Evolutionary conservation across 2,888 invertebrate genomes (phyloP).

Genomic region (Arctia plantaginis): DNA sequence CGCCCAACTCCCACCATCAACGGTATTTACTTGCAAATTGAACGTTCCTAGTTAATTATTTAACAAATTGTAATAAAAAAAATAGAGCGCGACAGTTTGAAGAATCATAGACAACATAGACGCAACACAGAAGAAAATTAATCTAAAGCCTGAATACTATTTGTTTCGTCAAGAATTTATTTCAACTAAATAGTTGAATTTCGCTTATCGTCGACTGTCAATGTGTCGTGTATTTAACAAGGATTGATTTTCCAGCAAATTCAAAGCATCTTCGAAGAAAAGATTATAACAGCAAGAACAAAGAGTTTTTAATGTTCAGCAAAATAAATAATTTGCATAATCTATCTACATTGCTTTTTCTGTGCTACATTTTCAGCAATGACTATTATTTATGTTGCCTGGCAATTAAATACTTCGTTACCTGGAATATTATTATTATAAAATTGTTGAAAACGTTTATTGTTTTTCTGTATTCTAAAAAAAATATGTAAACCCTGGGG

Average conservation of each 20-base stretch:
- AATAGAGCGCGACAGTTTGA: slow-evolving; percentile 31
- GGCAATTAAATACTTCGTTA: not conserved
- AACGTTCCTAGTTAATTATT: slow-evolving; percentile 29
- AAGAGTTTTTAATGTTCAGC: slow-evolving; percentile 29
- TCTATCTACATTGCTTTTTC: slow-evolving; percentile 27
- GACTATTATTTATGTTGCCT: not conserved
- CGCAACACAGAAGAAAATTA: slow-evolving; percentile 21
- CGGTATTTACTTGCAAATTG: slow-evolving; percentile 47
- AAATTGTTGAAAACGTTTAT: not conserved
- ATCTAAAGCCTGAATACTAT: too few species aligned
- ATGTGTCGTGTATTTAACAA: slow-evolving; percentile 38
- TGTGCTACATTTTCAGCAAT: not conserved
- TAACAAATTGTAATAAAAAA: slow-evolving; percentile 35
- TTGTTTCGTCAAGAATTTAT: not conserved
- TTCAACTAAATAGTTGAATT: not conserved
- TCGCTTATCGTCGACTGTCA: slow-evolving; percentile 29
- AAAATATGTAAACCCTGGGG: too few species aligned
- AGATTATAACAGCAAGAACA: slow-evolving; percentile 41
- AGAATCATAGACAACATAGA: slow-evolving; percentile 27
- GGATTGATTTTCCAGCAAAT: slow-evolving; percentile 37
- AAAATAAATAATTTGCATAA: slow-evolving; percentile 32
- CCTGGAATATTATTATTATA: not conserved
- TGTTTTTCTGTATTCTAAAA: not conserved
- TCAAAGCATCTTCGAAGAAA: slow-evolving; percentile 33
- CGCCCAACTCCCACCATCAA: slow-evolving; percentile 38